Conservation (phyloP, 2,113 vertebrate species). For the Atlantisia rogersi region DNA sequence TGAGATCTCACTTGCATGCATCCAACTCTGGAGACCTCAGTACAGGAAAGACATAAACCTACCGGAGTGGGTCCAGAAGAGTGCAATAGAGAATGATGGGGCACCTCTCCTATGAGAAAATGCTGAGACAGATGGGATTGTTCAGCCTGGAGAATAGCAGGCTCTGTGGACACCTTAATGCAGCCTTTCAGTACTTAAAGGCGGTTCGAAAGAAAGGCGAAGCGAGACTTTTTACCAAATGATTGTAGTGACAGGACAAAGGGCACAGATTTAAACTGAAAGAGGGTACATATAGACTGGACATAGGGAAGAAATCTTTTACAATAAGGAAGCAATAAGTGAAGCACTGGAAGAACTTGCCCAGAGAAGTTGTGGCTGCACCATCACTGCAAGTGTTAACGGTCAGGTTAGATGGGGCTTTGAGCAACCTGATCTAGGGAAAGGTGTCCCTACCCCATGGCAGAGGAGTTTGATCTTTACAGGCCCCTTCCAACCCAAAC, state of each 20-base stretch:
- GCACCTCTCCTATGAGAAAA: background rate
- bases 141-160: background rate
- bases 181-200: background rate
- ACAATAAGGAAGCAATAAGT: background rate
- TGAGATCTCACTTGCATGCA: background rate
- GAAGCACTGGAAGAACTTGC: background rate
- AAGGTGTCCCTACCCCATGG: background rate
- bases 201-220: background rate
- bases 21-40: background rate
- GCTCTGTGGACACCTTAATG: background rate
- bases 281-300: background rate
- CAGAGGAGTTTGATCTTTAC: background rate
- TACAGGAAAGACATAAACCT: background rate
- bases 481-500: background rate
- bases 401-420: accelerated
- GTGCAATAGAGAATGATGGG: background rate
- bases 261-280: background rate
- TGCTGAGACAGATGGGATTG: background rate
- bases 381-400: background rate
- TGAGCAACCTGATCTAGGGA: background rate
- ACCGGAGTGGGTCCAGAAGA: background rate
- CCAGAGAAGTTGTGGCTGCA: background rate
- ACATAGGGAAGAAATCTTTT: background rate
- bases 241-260: background rate
- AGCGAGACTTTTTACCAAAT: background rate